Conservation (phyloP, 2,113 vertebrate genomes). For the Neotoma lepida region DNA sequence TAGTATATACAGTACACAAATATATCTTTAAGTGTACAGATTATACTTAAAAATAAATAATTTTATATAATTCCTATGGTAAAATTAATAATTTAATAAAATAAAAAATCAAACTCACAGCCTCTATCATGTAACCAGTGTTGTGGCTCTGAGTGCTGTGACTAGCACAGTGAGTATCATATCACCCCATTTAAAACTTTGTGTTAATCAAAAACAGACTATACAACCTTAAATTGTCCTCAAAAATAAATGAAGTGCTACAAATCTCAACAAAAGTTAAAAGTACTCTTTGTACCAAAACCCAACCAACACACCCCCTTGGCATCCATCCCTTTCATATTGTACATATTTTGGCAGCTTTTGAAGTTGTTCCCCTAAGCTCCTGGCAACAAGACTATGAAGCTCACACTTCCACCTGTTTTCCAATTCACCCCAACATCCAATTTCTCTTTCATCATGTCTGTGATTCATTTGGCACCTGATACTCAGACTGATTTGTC, state of each 20-base stretch:
- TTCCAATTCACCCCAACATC: neutral
- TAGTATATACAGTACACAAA: neutral
- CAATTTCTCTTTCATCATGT: neutral
- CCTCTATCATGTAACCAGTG: neutral
- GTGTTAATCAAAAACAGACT: neutral
- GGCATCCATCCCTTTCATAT: neutral
- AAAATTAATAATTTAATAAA: neutral
- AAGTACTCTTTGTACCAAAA: neutral
- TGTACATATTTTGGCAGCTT: neutral
- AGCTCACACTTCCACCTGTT: neutral
- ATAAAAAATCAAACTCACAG: neutral
- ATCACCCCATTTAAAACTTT: neutral
- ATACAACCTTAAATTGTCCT: neutral
- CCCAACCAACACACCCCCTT: neutral
- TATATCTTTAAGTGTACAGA: neutral
- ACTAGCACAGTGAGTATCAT: no score
- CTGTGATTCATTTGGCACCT: neutral
- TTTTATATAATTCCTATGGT: neutral
- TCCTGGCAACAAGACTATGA: neutral
- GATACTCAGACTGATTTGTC: neutral
- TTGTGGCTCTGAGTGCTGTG: neutral
- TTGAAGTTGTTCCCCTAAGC: neutral
- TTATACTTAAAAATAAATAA: constrained; percentile 47
- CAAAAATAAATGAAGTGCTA: neutral
- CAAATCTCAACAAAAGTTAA: neutral